Percentiles rank a stretch among this genome's conserved stretches.
Conservation (phyloP, 2,888 invertebrate species). For the Holacanthella duospinosa region DNA sequence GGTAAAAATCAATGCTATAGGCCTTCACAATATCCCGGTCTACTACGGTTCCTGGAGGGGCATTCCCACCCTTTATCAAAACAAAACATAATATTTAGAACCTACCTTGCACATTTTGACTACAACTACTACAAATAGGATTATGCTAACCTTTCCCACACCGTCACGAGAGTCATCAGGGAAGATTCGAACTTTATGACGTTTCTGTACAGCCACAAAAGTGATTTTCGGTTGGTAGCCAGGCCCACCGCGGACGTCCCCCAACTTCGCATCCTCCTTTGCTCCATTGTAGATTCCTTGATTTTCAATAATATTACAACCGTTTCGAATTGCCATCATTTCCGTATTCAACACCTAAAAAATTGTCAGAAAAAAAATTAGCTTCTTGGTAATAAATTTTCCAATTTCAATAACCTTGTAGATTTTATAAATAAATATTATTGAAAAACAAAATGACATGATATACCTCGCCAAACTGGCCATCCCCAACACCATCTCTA, state of each 20-base stretch:
- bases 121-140: not conserved
- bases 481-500: constrained; percentile 41
- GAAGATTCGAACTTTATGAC: constrained; percentile 48
- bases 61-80: constrained; percentile 44
- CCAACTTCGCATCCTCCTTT: not conserved
- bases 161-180: constrained; percentile 48
- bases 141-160: constrained; percentile 39
- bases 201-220: constrained; percentile 52
- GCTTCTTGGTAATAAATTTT: too few relatives aligned
- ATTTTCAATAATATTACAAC: constrained; percentile 46
- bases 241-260: constrained; percentile 34
- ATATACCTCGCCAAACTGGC: constrained; percentile 39
- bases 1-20: constrained; percentile 46
- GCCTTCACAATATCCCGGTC: constrained; percentile 46
- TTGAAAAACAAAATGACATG: not conserved
- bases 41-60: constrained; percentile 47
- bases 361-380: not conserved
- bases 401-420: too few relatives aligned
- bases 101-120: not conserved
- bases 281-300: not conserved
- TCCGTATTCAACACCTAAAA: constrained; percentile 38
- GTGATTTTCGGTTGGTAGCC: constrained; percentile 50
- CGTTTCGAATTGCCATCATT: constrained; percentile 41
- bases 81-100: not conserved
- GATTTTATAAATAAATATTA: too few relatives aligned